Conservation (phyloP, 2,113 vertebrate species). For the Clarias macrocephalus region DNA sequence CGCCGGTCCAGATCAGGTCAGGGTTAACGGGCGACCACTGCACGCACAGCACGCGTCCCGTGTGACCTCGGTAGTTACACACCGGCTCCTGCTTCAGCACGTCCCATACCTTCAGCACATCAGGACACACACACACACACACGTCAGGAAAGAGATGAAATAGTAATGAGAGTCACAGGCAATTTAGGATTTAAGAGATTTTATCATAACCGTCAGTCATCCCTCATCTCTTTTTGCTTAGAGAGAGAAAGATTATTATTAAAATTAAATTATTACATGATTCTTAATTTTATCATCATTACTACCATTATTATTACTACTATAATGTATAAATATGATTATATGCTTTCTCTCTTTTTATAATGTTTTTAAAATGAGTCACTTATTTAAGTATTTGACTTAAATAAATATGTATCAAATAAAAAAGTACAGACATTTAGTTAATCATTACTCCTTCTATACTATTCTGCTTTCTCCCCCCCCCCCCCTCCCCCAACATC, state of each 20-base stretch:
- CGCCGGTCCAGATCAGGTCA: constrained; percentile 88
- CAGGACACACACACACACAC: background rate
- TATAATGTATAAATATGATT: no score
- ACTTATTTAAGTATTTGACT: no score
- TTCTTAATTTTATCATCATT: no score
- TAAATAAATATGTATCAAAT: no score
- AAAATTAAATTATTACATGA: no score
- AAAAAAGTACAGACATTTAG: no score
- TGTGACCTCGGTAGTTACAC: constrained; percentile 89
- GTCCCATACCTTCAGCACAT: constrained; percentile 85
- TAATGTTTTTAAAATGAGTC: no score
- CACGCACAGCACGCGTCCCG: constrained; percentile 83
- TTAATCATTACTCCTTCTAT: no score
- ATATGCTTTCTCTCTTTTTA: no score
- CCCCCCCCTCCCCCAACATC: no score
- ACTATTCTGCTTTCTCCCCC: no score
- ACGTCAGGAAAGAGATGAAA: background rate
- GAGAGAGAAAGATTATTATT: background rate
- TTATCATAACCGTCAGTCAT: background rate
- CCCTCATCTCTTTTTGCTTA: background rate
- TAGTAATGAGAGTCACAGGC: background rate
- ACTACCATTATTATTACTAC: no score
- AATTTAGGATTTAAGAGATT: background rate
- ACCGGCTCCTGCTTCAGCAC: constrained; percentile 83
- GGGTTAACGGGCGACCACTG: constrained; percentile 90